Base-by-base conservation (phyloP, 2,797 vertebrate genomes). In the Lacerta viridis region DNA sequence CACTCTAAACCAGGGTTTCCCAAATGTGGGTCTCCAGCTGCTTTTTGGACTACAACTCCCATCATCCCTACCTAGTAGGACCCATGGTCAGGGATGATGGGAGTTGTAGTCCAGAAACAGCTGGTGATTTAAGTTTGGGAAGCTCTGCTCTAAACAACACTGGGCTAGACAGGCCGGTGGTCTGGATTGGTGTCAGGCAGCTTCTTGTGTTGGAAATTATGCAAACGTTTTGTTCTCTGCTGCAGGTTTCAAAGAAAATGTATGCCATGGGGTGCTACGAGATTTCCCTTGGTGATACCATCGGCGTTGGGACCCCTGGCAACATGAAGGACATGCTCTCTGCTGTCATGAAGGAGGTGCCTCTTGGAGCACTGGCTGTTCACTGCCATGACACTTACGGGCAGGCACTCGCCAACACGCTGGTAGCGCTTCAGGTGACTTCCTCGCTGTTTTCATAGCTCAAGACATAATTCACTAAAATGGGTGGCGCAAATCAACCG, bases 331-430 rank as follows among this genome's bases (percentile, higher is more conserved):
- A 98, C 83, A 98, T 99, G 99, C 96, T 99, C 91, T 92, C 97
- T 1, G 97, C 92, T 0, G 98, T 99, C 61, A 97, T 96, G 95
- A 97, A 94, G 33, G 99, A 99, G 95, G 97, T 99, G 76, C 99
- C 99, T 0, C 93, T 98, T 39, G 92, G 96, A 5, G 98, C 98
- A 3, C 95, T 99, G 84, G 99, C 99, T 0, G 98, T 99, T 36
- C 99, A 99, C 94, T 99, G 99, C 95, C 99, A 99, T 0, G 99
- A 99, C 80, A 99, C 99, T 23, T 99, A 99, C 0, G 99, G 99
- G 1, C 99, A 99, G 93, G 99, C 99, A 46, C 97, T 99, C 90
- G 98, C 98, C 86, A 99, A 99, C 95, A 99, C 98, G 93, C 96
- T 99, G 50, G 95, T 98, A 0, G 99, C 99, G 0, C 96, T 99